phyloP scores from a whole-genome alignment of 92 coral and sea anemone species.

The Epizoanthus fatuus region DNA sequence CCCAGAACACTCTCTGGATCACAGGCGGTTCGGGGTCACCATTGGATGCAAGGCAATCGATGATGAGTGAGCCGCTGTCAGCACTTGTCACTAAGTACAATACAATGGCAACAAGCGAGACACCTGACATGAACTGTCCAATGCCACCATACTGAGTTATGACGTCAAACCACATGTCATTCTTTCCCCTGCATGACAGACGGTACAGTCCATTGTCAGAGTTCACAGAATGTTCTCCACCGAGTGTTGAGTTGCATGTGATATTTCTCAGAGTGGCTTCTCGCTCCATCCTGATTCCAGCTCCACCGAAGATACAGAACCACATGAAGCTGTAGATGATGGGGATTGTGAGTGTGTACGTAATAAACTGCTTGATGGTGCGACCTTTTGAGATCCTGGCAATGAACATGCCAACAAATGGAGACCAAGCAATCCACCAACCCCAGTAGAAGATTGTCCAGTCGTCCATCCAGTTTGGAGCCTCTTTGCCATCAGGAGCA shows the following conservation, averaged over 20 bases:
- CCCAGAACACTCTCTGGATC: constrained; percentile 94
- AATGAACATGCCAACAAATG: constrained; percentile 94
- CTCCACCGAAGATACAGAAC: constrained; percentile 91
- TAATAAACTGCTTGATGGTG: constrained; percentile 90
- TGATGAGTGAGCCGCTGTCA: constrained; percentile 93
- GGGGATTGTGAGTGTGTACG: constrained; percentile 87
- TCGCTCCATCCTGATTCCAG: constrained; percentile 90
- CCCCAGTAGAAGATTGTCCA: constrained; percentile 99
- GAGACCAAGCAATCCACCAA: constrained; percentile 98
- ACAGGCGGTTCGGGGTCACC: constrained; percentile 94
- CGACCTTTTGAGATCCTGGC: constrained; percentile 96
- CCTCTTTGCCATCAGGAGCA: constrained; percentile 9
- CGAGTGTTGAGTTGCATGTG: constrained; percentile 79
- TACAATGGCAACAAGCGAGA: constrained; percentile 81
- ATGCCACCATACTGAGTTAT: constrained; percentile 84
- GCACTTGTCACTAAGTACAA: constrained; percentile 94
- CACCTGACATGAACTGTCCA: constrained; percentile 70
- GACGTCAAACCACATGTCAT: constrained; percentile 86
- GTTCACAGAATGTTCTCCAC: constrained; percentile 68
- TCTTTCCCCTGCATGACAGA: constrained; percentile 79
- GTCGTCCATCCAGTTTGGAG: constrained; percentile 82
- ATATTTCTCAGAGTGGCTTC: constrained; percentile 74
- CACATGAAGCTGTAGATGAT: constrained; percentile 85
- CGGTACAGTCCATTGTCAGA: constrained; percentile 70
- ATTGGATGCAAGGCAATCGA: constrained; percentile 92